A percentile compares a stretch with the other conserved stretches of the same genome.
These are phyloP conservation scores for Heliconius hewitsoni DNA, from an alignment of 1,140 invertebrate genomes.

Conservation along the genomic window DNA sequence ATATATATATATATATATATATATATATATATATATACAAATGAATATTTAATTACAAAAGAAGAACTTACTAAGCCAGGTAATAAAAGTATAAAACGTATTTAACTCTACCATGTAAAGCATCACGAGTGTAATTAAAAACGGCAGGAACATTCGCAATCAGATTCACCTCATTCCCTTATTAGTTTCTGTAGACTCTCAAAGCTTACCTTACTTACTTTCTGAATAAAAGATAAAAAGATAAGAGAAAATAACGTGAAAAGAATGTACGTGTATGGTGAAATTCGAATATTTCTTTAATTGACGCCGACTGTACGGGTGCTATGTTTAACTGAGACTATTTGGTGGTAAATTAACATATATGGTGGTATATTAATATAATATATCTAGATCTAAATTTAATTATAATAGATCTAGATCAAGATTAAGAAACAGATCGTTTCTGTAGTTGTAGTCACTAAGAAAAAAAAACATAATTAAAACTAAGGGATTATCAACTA, in stretches of 20 bases:
- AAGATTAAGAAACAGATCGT: too few species aligned
- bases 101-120: slow-evolving; percentile 6
- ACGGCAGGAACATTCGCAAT: slow-evolving; percentile 20
- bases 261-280: slow-evolving; percentile 30
- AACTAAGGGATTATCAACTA: too few species aligned
- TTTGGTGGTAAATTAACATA: neutral
- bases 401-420: too few species aligned
- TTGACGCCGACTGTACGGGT: slow-evolving; percentile 4
- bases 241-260: slow-evolving; percentile 34
- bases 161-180: slow-evolving; percentile 33
- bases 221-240: neutral
- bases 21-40: too few species aligned
- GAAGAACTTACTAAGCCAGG: neutral
- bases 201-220: slow-evolving; percentile 18
- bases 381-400: too few species aligned
- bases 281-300: slow-evolving; percentile 2
- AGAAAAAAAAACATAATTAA: too few species aligned
- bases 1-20: too few species aligned
- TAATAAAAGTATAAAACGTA: slow-evolving; percentile 2
- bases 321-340: neutral
- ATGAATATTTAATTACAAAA: neutral
- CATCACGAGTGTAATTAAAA: slow-evolving; percentile 17
- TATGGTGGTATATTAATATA: too few species aligned
- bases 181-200: slow-evolving; percentile 26
- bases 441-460: too few species aligned